A percentile compares a stretch with the other conserved stretches of the same genome.
Evolutionary conservation across 2,888 invertebrate genomes (phyloP).

Genomic region (Orthosia cruda): DNA sequence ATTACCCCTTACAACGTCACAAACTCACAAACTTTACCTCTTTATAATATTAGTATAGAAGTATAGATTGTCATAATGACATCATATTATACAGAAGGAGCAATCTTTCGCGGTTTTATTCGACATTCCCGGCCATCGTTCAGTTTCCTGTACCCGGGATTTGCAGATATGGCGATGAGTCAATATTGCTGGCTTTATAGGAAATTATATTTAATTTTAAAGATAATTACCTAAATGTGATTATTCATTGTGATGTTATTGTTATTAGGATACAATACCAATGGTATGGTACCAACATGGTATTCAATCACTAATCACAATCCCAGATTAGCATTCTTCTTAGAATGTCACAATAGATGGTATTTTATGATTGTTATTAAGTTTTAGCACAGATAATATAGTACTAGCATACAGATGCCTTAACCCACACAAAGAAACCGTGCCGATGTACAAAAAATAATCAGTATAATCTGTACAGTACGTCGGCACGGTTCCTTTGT

Average conservation of each 20-base stretch:
- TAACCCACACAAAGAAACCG: too few relatives aligned
- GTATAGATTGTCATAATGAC: too few relatives aligned
- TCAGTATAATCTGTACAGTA: too few relatives aligned
- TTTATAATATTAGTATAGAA: too few relatives aligned
- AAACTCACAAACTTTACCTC: too few relatives aligned
- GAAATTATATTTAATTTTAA: conserved; percentile 55
- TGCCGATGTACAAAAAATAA: too few relatives aligned
- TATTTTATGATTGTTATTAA: conserved; percentile 29
- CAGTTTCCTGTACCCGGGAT: conserved; percentile 65
- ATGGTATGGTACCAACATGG: conserved; percentile 26
- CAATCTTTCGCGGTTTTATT: conserved; percentile 59
- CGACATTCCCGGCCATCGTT: conserved; percentile 53
- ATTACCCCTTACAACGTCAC: too few relatives aligned
- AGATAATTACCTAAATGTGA: conserved; percentile 55
- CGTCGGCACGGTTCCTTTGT: too few relatives aligned
- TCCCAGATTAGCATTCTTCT: conserved; percentile 46
- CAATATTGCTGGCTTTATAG: conserved; percentile 41
- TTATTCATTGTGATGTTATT: conserved; percentile 45
- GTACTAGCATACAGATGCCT: too few relatives aligned
- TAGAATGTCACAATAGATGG: conserved; percentile 42
- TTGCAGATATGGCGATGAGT: conserved; percentile 59
- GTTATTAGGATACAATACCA: conserved; percentile 40
- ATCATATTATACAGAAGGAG: conserved; percentile 53
- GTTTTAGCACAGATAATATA: too few relatives aligned
- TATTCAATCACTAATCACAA: conserved; percentile 59